Percentiles rank a stretch among this genome's conserved stretches.
phyloP scores from a whole-genome alignment of 2,797 vertebrate genomes.

The Orientallactaga sibirica region DNA sequence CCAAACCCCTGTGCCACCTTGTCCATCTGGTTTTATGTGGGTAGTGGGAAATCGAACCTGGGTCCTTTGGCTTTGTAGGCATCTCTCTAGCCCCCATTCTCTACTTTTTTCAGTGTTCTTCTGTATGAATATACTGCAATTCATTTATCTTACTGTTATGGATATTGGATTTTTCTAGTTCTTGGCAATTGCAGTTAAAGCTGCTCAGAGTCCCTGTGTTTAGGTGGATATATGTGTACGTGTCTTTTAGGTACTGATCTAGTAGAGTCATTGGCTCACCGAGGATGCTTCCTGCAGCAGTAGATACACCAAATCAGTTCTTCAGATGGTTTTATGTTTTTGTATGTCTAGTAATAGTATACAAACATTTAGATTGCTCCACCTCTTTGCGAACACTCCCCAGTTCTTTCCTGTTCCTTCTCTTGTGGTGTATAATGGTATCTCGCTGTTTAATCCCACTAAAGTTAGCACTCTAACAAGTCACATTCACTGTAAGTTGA shows the following conservation, averaged over 20 bases:
- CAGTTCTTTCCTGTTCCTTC: neutral
- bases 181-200: neutral
- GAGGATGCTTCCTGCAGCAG: neutral
- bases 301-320: neutral
- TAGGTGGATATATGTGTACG: neutral
- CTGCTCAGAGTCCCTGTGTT: neutral
- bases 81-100: too few species aligned
- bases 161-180: neutral
- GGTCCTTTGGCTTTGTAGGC: too few species aligned
- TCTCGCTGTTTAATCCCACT: neutral
- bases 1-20: too few species aligned
- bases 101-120: too few species aligned
- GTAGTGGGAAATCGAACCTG: too few species aligned
- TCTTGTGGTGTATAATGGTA: neutral
- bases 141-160: neutral
- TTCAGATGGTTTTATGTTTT: neutral
- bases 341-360: neutral
- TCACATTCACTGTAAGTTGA: neutral
- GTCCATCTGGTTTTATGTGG: too few species aligned
- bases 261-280: neutral
- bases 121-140: neutral
- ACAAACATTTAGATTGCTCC: neutral
- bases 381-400: neutral
- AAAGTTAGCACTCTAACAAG: neutral
- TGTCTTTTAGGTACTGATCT: neutral